Percentiles rank a stretch among this genome's conserved stretches.
These are phyloP conservation scores for Oreonectes daqikongensis DNA, from an alignment of 2,797 vertebrate genomes.

Conservation along the genomic window DNA sequence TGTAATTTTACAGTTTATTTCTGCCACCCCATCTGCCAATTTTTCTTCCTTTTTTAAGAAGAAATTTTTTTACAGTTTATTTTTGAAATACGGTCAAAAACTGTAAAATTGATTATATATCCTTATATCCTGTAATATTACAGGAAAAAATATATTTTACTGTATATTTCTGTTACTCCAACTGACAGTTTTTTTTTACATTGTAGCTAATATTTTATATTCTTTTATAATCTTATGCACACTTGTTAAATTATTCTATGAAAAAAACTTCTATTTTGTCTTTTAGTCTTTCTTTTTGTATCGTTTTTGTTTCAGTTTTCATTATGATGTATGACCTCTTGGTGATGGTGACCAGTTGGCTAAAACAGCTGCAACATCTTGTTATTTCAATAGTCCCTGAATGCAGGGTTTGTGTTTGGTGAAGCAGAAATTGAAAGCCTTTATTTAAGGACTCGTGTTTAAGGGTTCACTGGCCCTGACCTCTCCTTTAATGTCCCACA, in stretches of 20 bases:
- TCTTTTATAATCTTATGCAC: background rate
- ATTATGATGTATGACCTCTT: constrained; percentile 6
- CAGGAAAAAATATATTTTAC: no score
- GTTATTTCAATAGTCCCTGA: constrained; percentile 34
- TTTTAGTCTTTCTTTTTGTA: constrained; percentile 2
- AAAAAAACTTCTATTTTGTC: background rate
- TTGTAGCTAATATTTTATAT: no score
- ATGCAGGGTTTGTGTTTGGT: constrained; percentile 51
- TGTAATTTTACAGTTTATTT: no score
- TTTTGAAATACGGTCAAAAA: no score
- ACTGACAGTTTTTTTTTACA: no score
- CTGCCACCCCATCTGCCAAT: no score
- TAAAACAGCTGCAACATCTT: constrained; percentile 36
- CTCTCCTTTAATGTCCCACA: constrained; percentile 57
- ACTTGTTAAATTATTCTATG: background rate
- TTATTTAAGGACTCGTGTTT: constrained; percentile 55
- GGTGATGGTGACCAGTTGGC: background rate
- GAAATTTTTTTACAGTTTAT: no score
- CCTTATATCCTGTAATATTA: no score
- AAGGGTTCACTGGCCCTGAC: constrained; percentile 57
- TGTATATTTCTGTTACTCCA: no score
- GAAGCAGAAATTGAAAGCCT: constrained; percentile 47
- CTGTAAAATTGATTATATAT: no score
- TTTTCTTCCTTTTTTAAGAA: no score
- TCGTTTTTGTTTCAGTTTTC: constrained; percentile 11